Conservation (phyloP, 2,113 vertebrate genomes). For the Theristicus caerulescens region DNA sequence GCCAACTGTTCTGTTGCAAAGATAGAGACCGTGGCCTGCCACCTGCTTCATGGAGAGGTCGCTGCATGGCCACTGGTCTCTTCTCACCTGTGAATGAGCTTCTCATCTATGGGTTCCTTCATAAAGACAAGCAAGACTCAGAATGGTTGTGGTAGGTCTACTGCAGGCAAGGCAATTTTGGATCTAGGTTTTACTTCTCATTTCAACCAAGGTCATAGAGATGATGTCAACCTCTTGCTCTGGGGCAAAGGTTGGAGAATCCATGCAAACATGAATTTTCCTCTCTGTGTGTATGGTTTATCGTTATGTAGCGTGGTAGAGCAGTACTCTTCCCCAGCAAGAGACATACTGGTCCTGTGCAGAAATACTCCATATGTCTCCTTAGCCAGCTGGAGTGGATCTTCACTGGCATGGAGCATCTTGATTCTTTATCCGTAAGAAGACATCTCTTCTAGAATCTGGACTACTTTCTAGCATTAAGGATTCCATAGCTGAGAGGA, state of each 20-base stretch:
- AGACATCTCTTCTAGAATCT: not conserved
- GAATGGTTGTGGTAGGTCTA: not conserved
- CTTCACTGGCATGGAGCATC: not conserved
- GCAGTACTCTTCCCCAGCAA: fast-evolving
- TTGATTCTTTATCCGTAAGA: not conserved
- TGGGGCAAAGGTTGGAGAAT: not conserved
- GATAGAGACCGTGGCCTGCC: not conserved
- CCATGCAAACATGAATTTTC: not conserved
- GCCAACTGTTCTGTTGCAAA: not conserved
- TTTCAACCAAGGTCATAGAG: not conserved
- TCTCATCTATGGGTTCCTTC: not conserved
- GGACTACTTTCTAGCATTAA: not conserved
- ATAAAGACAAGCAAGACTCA: not conserved
- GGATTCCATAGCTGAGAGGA: not conserved
- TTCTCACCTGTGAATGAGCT: not conserved
- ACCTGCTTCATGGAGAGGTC: not conserved
- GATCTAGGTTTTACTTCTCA: not conserved
- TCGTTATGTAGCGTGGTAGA: not conserved
- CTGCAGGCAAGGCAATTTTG: not conserved
- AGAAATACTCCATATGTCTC: not conserved
- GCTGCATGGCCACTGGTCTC: not conserved
- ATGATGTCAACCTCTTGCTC: not conserved
- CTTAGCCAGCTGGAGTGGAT: not conserved
- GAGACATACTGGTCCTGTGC: not conserved
- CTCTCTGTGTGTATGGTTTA: not conserved